Conservation (phyloP, 2,797 vertebrate species). For the Heteromormyrus szaboi region DNA sequence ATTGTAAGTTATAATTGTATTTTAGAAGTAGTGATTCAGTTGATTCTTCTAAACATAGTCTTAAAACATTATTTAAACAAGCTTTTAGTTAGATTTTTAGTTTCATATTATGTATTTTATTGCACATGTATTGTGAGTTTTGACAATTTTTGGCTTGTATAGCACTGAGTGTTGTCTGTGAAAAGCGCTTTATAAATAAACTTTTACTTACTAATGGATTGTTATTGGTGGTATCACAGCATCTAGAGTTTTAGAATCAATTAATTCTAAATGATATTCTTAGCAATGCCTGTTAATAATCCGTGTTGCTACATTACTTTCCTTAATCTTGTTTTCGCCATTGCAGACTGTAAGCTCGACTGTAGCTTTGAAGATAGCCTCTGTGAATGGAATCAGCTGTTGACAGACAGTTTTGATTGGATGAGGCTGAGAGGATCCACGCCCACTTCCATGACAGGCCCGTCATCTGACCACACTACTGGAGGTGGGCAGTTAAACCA, state of each 20-base stretch:
- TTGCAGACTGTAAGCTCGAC: constrained; percentile 43
- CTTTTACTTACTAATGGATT: not conserved
- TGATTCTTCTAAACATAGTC: not conserved
- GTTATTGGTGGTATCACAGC: not conserved
- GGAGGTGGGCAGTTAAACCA: constrained; percentile 43
- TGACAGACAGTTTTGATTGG: constrained; percentile 64
- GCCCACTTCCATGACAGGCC: constrained; percentile 53
- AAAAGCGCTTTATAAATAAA: not conserved
- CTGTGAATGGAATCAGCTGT: constrained; percentile 57
- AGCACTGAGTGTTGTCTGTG: not conserved
- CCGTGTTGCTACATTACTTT: not conserved
- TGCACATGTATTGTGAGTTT: not conserved
- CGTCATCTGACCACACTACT: constrained; percentile 56
- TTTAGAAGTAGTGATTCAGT: not conserved
- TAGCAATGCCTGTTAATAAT: not conserved
- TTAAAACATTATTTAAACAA: not conserved
- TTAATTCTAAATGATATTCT: too few relatives aligned
- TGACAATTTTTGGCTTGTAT: not conserved
- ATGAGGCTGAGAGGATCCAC: constrained; percentile 54
- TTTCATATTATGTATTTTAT: not conserved
- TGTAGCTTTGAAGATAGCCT: constrained; percentile 54
- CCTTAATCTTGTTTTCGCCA: not conserved
- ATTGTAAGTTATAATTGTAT: not conserved
- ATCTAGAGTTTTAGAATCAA: not conserved
- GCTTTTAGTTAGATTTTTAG: not conserved